A percentile compares a stretch with the other conserved stretches of the same genome.
phyloP scores from a whole-genome alignment of 2,888 invertebrate genomes.

The Thymelicus sylvestris region DNA sequence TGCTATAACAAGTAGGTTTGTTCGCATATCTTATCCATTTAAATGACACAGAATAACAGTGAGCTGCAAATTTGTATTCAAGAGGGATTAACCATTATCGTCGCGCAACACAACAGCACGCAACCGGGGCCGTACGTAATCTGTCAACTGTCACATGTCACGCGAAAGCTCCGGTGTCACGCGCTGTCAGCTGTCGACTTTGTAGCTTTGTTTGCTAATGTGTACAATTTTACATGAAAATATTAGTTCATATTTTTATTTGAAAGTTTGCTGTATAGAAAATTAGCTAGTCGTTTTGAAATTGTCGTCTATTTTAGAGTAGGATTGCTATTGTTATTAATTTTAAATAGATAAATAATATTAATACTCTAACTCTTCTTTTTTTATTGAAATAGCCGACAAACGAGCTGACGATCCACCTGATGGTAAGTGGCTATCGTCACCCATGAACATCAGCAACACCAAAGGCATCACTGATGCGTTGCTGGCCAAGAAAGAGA shows the following conservation, averaged over 20 bases:
- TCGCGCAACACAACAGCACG: slow-evolving; percentile 46
- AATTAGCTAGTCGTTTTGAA: neutral
- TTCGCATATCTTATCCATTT: neutral
- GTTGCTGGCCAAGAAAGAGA: no score
- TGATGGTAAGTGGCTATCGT: no score
- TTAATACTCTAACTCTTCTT: no score
- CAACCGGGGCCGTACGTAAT: slow-evolving; percentile 24
- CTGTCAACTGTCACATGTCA: slow-evolving; percentile 37
- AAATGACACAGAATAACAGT: slow-evolving; percentile 9
- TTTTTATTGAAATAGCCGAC: neutral
- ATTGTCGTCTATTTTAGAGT: neutral
- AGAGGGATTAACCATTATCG: slow-evolving; percentile 55
- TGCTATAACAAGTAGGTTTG: no score
- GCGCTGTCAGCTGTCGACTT: slow-evolving; percentile 58
- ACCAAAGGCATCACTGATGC: no score
- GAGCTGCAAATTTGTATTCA: slow-evolving; percentile 23
- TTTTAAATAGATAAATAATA: no score
- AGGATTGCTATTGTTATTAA: neutral
- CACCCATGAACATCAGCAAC: no score
- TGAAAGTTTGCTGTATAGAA: neutral
- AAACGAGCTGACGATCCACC: no score
- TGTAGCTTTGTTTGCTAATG: slow-evolving; percentile 25
- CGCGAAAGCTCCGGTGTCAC: slow-evolving; percentile 40
- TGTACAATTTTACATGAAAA: slow-evolving; percentile 18
- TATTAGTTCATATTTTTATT: slow-evolving; percentile 6